phyloP scores from a whole-genome alignment of 2,888 invertebrate genomes.

The Flabesymbios commensalis region DNA sequence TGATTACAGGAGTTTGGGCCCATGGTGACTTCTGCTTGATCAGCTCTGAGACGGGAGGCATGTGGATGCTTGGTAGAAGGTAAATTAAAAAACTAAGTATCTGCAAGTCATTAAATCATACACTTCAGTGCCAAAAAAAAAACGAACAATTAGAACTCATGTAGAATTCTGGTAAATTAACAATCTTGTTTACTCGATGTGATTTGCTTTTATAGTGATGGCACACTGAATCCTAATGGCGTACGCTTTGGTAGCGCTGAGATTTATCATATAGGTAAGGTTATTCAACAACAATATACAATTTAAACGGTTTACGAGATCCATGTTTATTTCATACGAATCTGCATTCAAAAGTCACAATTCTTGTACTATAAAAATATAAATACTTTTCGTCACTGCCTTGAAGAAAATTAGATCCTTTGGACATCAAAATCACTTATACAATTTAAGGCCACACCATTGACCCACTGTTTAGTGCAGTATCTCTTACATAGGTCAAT shows the following conservation, averaged over 20 bases:
- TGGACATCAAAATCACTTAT: too few relatives aligned
- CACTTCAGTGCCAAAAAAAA: neutral
- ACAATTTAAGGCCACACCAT: too few relatives aligned
- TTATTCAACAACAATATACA: too few relatives aligned
- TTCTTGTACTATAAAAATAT: too few relatives aligned
- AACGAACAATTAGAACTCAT: neutral
- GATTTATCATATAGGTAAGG: conserved; percentile 66
- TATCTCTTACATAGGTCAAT: too few relatives aligned
- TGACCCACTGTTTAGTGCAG: too few relatives aligned
- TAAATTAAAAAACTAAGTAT: conserved; percentile 56
- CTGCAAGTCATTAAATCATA: neutral
- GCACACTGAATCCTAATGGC: conserved; percentile 67
- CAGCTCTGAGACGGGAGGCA: conserved; percentile 64
- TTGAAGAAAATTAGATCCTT: too few relatives aligned
- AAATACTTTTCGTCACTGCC: too few relatives aligned
- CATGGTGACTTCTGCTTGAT: conserved; percentile 67
- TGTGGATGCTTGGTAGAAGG: conserved; percentile 67
- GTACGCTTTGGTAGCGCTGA: conserved; percentile 69
- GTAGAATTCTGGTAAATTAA: neutral
- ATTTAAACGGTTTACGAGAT: too few relatives aligned
- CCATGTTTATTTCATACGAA: too few relatives aligned
- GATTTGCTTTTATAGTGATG: conserved; percentile 61
- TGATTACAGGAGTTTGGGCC: conserved; percentile 65
- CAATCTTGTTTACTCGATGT: neutral
- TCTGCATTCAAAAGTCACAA: too few relatives aligned